These are phyloP conservation scores for Mobula hypostoma DNA, from an alignment of 2,113 vertebrate species.

Conservation along the genomic window DNA sequence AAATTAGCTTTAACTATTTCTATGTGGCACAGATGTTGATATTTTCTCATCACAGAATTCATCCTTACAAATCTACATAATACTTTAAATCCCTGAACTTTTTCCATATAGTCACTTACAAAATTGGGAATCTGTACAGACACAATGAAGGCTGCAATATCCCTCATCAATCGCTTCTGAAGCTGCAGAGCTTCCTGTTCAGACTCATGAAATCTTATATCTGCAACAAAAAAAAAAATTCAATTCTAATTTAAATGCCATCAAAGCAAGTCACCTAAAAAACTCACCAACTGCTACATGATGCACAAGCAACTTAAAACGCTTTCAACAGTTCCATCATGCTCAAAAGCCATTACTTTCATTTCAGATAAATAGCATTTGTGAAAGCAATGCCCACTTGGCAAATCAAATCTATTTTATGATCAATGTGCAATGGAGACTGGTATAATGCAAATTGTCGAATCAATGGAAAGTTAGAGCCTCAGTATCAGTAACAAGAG, in stretches of 20 bases:
- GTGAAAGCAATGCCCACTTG: too few species aligned
- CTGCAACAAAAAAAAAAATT: constrained; percentile 45
- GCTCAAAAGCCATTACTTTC: not conserved
- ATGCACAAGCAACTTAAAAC: not conserved
- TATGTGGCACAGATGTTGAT: not conserved
- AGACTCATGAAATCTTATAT: constrained; percentile 53
- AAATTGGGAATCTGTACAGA: constrained; percentile 64
- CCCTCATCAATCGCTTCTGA: constrained; percentile 60
- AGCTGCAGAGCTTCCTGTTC: constrained; percentile 49
- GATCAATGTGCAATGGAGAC: not conserved
- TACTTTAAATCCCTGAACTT: not conserved
- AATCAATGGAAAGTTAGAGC: not conserved
- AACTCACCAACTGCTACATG: too few species aligned
- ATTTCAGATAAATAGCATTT: too few species aligned
- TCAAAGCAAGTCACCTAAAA: too few species aligned
- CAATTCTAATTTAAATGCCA: not conserved
- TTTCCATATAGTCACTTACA: constrained; percentile 50
- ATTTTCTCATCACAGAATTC: not conserved
- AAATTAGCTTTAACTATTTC: not conserved
- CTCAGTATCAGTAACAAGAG: not conserved
- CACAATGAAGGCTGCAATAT: constrained; percentile 61
- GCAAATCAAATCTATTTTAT: not conserved
- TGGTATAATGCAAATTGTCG: not conserved
- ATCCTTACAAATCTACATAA: not conserved
- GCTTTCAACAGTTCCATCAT: not conserved